Percentiles rank a stretch among this genome's conserved stretches.
Conservation (phyloP, 2,113 vertebrate genomes). For the Tympanuchus pallidicinctus region DNA sequence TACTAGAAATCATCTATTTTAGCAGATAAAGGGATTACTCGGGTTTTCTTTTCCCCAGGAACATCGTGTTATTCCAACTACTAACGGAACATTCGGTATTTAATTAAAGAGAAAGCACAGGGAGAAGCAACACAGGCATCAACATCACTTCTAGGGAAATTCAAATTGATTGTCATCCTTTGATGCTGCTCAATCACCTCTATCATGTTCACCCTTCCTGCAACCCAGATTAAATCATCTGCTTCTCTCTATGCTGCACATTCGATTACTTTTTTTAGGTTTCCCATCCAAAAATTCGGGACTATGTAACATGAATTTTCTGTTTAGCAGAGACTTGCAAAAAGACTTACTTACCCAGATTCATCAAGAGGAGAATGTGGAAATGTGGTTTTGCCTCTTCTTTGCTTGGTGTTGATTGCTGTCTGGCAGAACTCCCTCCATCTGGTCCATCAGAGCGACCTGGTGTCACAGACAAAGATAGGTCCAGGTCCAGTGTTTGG, state of each 20-base stretch:
- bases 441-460: neutral
- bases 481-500: neutral
- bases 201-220: conserved; percentile 56
- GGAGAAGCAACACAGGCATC: conserved; percentile 53
- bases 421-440: neutral
- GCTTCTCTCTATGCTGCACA: neutral
- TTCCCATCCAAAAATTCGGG: conserved; percentile 26
- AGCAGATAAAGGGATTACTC: conserved; percentile 72
- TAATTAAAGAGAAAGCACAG: conserved; percentile 68
- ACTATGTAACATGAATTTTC: neutral
- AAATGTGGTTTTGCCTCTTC: neutral
- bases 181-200: conserved; percentile 73
- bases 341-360: neutral
- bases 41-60: conserved; percentile 53
- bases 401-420: neutral
- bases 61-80: conserved; percentile 65
- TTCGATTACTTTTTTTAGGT: neutral
- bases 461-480: neutral
- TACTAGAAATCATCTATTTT: conserved; percentile 74
- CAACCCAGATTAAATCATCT: conserved; percentile 51
- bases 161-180: conserved; percentile 63
- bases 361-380: fast-evolving
- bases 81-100: conserved; percentile 51
- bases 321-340: neutral
- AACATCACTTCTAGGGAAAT: conserved; percentile 69